A percentile compares a stretch with the other conserved stretches of the same genome.
Evolutionary conservation across 2,797 vertebrate genomes (phyloP).

Genomic region (Anisognathus igniventris): DNA sequence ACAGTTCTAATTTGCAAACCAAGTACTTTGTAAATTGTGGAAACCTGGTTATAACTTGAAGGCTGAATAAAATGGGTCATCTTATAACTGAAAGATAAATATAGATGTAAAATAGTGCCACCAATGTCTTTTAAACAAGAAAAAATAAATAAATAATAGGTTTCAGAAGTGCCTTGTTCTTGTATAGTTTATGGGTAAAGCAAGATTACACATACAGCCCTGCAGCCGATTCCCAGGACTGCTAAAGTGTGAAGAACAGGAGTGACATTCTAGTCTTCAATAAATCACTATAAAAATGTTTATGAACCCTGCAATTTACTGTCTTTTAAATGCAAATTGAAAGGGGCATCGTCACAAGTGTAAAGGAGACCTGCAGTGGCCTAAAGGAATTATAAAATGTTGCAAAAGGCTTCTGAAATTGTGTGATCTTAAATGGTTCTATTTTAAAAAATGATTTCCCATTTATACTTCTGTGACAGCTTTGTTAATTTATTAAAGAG

Average conservation of each 20-base stretch:
- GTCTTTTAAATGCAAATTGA: conserved; percentile 83
- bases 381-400: conserved; percentile 67
- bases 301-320: conserved; percentile 82
- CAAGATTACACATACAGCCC: conserved; percentile 65
- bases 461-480: conserved; percentile 58
- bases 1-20: conserved; percentile 54
- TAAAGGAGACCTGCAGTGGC: conserved; percentile 72
- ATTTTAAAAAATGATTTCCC: conserved; percentile 61
- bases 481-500: conserved; percentile 64
- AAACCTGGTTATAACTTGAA: conserved; percentile 64
- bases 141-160: conserved; percentile 48
- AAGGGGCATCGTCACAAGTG: conserved; percentile 68
- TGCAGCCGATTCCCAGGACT: conserved; percentile 72
- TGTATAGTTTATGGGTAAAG: conserved; percentile 68
- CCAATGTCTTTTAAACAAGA: conserved; percentile 42
- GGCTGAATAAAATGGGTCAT: conserved; percentile 68
- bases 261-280: conserved; percentile 74
- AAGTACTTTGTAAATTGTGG: conserved; percentile 66
- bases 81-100: conserved; percentile 65
- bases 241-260: conserved; percentile 80
- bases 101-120: conserved; percentile 50
- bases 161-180: conserved; percentile 60
- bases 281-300: conserved; percentile 83
- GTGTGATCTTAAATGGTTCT: conserved; percentile 64
- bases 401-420: conserved; percentile 52